Percentiles rank a stretch among this genome's conserved stretches.
Conservation (phyloP, 1,140 invertebrate genomes). For the Drosophila elegans region DNA sequence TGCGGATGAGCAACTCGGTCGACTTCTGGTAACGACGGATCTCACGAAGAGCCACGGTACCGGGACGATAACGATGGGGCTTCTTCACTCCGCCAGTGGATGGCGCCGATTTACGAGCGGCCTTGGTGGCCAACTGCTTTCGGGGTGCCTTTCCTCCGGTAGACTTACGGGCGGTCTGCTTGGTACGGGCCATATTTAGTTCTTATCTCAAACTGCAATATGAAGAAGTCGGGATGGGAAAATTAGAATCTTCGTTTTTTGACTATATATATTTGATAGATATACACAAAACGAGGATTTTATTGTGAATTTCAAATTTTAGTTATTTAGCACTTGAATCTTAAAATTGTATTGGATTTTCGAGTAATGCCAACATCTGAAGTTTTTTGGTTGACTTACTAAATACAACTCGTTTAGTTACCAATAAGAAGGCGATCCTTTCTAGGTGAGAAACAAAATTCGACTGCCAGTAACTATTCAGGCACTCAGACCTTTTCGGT, state of each 20-base stretch:
- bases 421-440: neutral
- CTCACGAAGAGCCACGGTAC: constrained; percentile 94
- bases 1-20: constrained; percentile 92
- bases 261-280: too few relatives aligned
- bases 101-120: constrained; percentile 90
- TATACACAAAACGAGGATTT: neutral
- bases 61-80: constrained; percentile 91
- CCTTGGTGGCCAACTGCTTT: constrained; percentile 94
- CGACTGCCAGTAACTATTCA: neutral
- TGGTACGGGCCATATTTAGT: constrained; percentile 90
- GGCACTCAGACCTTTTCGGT: constrained; percentile 1
- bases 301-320: neutral
- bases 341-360: neutral
- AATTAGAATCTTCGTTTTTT: too few relatives aligned
- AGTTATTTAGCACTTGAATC: neutral
- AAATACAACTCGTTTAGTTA: neutral
- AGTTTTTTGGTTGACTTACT: neutral
- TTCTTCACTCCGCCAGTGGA: constrained; percentile 92
- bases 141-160: constrained; percentile 94
- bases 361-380: neutral
- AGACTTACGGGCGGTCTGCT: constrained; percentile 94
- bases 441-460: neutral
- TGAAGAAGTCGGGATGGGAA: too few relatives aligned
- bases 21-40: constrained; percentile 94
- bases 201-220: constrained; percentile 7